Evolutionary conservation across 2,113 vertebrate species (phyloP), one percentile per base, ranked within the genome.

Genomic region (Brienomyrus longianalis): DNA sequence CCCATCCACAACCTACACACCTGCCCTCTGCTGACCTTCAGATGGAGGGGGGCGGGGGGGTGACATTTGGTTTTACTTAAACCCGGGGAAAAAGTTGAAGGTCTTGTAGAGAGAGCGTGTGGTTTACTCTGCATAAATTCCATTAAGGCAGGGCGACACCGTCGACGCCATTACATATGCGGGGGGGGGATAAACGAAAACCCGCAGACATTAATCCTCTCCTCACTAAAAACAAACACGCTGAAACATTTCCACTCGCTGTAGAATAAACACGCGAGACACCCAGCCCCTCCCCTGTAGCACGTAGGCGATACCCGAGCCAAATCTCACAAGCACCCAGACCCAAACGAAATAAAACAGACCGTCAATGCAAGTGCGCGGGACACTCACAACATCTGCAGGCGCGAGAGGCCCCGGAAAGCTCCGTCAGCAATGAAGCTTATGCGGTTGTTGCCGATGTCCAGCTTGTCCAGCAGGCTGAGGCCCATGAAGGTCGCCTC

Each of bases 351-450:
- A 43, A 86, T 89, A 74, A 93, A 93, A 70, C 90, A 23, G 88
- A 90, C 89, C 91, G 51, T 90, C 91, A 47, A 87, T 10, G 47
- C 77, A 11, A 48, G 39, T 0, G 50, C 21, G 23, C 31, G 5
- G 84, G 47, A 3, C 94, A 97, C 98, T 97, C 95, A 99, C 98
- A 99, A 92, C 91, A 94, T 97, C 94, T 97, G 96, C 86, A 99
- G 96, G 94, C 94, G 96, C 91, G 96, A 95, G 90, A 99, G 97
- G 54, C 97, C 98, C 62, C 96, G 96, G 93, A 99, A 99, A 89
- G 98, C 98, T 91, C 98, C 97, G 91, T 99, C 98, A 0, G 98
- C 97, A 70, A 99, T 98, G 93, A 99, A 98, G 95, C 96, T 99
- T 88, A 99, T 95, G 86, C 94, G 96, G 95, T 99, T 99, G 95